Evolutionary conservation across 2,797 vertebrate genomes (phyloP).

Genomic region (Leuciscus waleckii): DNA sequence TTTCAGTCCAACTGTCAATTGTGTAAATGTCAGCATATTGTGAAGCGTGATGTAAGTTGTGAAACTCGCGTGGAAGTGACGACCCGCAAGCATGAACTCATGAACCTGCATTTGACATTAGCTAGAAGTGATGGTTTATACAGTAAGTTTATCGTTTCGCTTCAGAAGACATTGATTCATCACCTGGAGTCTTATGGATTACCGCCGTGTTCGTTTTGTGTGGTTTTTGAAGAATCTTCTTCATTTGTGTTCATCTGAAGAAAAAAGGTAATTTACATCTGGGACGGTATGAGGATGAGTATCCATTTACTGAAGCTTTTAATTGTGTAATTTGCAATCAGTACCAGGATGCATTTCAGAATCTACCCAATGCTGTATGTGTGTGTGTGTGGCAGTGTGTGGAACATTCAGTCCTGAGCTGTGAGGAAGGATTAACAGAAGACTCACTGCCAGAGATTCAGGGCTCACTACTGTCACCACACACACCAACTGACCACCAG

Average conservation of each 20-base stretch:
- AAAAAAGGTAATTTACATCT: background rate
- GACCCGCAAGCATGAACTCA: too few species aligned
- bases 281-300: background rate
- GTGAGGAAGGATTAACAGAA: conserved; percentile 56
- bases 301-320: background rate
- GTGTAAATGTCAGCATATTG: too few species aligned
- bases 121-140: too few species aligned
- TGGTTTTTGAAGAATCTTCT: background rate
- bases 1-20: too few species aligned
- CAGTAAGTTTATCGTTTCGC: too few species aligned
- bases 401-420: conserved; percentile 42
- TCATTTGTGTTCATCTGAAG: background rate
- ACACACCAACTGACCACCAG: conserved; percentile 47
- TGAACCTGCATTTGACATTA: too few species aligned
- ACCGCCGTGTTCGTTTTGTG: background rate
- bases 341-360: background rate
- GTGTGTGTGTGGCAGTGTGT: conserved; percentile 41
- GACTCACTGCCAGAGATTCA: conserved; percentile 51
- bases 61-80: too few species aligned
- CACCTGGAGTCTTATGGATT: background rate
- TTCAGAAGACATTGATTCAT: background rate
- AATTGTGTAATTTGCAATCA: background rate
- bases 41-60: too few species aligned
- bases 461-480: conserved; percentile 44
- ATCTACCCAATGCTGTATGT: background rate